A percentile compares a stretch with the other conserved stretches of the same genome.
Conservation (phyloP, 23 tunicate species). For the Styela clava region DNA sequence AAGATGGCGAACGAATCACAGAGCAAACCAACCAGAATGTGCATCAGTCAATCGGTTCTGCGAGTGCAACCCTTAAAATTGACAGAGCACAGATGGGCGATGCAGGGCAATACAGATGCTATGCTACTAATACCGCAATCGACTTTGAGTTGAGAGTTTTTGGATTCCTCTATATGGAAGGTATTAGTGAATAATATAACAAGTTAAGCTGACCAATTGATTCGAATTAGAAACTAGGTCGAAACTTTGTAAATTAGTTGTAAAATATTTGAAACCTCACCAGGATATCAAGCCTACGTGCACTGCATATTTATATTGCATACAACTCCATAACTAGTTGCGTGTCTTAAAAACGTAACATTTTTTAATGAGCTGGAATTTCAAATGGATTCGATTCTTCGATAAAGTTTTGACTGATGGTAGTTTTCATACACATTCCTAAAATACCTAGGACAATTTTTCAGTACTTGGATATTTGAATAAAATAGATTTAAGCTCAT, state of each 20-base stretch:
- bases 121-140: not conserved
- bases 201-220: too few species aligned
- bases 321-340: not conserved
- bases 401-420: too few species aligned
- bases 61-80: not conserved
- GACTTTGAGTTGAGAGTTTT: not conserved
- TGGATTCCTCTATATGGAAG: not conserved
- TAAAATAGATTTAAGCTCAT: too few species aligned
- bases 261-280: not conserved
- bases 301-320: too few species aligned
- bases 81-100: not conserved
- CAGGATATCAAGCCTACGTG: too few species aligned
- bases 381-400: too few species aligned
- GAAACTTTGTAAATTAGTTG: not conserved
- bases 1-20: not conserved
- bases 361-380: too few species aligned
- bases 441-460: too few species aligned
- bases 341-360: not conserved
- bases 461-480: too few species aligned
- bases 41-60: not conserved
- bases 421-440: too few species aligned
- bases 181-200: too few species aligned
- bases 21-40: not conserved
- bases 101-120: not conserved
- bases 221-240: not conserved